These are phyloP conservation scores for Cirrhinus molitorella DNA, from an alignment of 2,797 vertebrate species.

Conservation along the genomic window DNA sequence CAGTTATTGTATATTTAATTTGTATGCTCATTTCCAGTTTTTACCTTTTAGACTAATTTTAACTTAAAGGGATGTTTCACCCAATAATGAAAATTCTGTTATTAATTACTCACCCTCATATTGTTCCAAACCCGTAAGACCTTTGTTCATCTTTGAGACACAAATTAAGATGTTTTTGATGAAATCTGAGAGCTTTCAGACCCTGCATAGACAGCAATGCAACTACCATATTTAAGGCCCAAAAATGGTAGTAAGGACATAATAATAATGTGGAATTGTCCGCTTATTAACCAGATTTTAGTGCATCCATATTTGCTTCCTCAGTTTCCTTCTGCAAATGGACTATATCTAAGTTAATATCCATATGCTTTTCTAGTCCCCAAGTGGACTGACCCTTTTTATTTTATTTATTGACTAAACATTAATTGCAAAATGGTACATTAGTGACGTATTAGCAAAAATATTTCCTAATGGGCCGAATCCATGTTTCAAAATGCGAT, in stretches of 20 bases:
- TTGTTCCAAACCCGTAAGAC: too few relatives aligned
- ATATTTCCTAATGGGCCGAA: constrained; percentile 62
- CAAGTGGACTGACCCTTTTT: constrained; percentile 56
- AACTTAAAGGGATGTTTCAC: neutral
- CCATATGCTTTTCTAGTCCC: constrained; percentile 38
- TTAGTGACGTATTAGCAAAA: constrained; percentile 59
- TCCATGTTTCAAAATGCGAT: constrained; percentile 51
- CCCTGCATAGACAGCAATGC: too few relatives aligned
- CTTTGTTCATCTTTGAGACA: too few relatives aligned
- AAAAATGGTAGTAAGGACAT: neutral
- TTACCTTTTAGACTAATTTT: neutral
- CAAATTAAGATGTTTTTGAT: too few relatives aligned
- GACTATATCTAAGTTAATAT: constrained; percentile 68
- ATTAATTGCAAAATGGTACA: constrained; percentile 56
- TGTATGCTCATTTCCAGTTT: neutral
- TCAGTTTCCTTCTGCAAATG: constrained; percentile 51
- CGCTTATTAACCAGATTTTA: neutral
- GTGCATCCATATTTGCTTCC: neutral
- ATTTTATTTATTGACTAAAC: constrained; percentile 60
- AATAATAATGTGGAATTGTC: neutral
- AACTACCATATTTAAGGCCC: too few relatives aligned
- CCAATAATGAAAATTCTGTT: too few relatives aligned
- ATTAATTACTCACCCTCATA: too few relatives aligned
- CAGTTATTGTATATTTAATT: neutral
- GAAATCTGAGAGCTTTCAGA: too few relatives aligned